Evolutionary conservation across 2,888 invertebrate genomes (phyloP).

Genomic region (Tridacna crocea): DNA sequence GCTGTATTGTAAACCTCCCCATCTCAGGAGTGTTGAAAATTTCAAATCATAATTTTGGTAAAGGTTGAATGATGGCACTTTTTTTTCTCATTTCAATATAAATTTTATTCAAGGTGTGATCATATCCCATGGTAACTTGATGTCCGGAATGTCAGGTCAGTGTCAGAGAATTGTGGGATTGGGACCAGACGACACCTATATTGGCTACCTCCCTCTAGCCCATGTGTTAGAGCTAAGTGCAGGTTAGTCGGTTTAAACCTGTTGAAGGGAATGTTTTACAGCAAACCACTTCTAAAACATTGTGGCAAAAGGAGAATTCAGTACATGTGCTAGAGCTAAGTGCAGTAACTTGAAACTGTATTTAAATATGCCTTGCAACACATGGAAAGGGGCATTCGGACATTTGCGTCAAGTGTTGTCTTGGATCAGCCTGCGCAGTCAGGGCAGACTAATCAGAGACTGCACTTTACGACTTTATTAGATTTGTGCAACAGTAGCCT

Average conservation of each 20-base stretch:
- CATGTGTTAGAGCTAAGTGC: slow-evolving; percentile 98
- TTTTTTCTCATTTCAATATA: neutral
- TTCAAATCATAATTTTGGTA: neutral
- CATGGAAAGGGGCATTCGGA: too few relatives aligned
- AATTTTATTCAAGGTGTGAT: slow-evolving; percentile 80
- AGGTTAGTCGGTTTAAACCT: slow-evolving; percentile 83
- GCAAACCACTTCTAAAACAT: too few relatives aligned
- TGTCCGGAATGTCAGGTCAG: slow-evolving; percentile 85
- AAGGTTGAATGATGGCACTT: neutral
- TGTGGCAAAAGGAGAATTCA: too few relatives aligned
- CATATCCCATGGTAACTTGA: slow-evolving; percentile 85
- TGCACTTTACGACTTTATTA: too few relatives aligned
- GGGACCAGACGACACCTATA: slow-evolving; percentile 90
- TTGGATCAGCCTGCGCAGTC: too few relatives aligned
- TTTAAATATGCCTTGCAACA: too few relatives aligned
- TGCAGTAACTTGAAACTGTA: too few relatives aligned
- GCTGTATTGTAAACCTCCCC: neutral
- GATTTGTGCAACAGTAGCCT: too few relatives aligned
- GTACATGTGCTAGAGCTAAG: too few relatives aligned
- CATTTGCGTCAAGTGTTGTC: too few relatives aligned
- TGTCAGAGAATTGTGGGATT: slow-evolving; percentile 82
- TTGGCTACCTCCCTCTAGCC: slow-evolving; percentile 98
- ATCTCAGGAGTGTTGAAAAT: neutral
- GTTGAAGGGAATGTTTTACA: too few relatives aligned
- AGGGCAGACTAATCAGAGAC: too few relatives aligned